phyloP scores from a whole-genome alignment of 2,113 vertebrate genomes.

The Lophochroa leadbeateri region DNA sequence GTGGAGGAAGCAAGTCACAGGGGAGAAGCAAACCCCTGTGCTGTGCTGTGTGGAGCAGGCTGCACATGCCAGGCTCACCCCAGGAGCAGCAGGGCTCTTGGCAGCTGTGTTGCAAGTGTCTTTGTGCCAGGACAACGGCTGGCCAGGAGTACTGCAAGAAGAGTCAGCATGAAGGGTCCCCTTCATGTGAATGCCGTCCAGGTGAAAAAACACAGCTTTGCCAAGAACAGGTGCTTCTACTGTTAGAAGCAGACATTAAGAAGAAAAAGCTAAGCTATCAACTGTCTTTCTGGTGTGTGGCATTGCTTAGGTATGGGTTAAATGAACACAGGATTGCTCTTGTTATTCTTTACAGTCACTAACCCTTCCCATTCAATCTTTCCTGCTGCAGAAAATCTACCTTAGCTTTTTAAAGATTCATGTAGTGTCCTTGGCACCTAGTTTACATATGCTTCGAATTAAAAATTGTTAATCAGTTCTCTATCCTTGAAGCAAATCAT shows the following conservation, averaged over 20 bases:
- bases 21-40: neutral
- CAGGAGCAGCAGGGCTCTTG: neutral
- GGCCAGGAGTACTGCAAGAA: neutral
- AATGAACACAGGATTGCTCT: neutral
- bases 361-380: neutral
- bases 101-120: accelerated
- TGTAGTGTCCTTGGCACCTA: neutral
- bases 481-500: neutral
- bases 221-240: neutral
- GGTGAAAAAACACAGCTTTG: neutral
- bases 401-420: neutral
- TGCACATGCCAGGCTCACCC: neutral
- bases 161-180: neutral
- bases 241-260: neutral
- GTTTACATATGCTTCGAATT: neutral
- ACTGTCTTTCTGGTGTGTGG: neutral
- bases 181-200: neutral
- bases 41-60: neutral
- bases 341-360: neutral
- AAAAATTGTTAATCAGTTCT: neutral
- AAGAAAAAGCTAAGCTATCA: neutral
- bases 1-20: neutral
- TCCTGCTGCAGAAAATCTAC: neutral
- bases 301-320: neutral
- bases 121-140: accelerated